Percentiles rank a stretch among this genome's conserved stretches.
phyloP scores from a whole-genome alignment of 2,888 invertebrate species.

The Eledone cirrhosa region DNA sequence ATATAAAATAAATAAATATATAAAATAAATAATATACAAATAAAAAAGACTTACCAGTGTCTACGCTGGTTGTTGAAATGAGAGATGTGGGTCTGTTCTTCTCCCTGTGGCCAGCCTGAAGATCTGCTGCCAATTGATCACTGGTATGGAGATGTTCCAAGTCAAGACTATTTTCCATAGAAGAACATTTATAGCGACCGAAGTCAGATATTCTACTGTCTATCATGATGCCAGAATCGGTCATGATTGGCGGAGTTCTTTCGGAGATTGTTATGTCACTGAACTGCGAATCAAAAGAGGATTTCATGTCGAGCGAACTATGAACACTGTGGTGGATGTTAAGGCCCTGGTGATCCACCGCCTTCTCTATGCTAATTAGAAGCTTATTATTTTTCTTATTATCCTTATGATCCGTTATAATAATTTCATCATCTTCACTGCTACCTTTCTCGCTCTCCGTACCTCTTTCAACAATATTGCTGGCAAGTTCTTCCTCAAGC shows the following conservation, averaged over 20 bases:
- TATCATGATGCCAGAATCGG: slow-evolving; percentile 23
- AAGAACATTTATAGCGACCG: neutral
- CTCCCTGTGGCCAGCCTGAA: slow-evolving; percentile 50
- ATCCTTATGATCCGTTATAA: no score
- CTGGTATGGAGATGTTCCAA: slow-evolving; percentile 33
- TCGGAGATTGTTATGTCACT: neutral
- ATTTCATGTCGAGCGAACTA: neutral
- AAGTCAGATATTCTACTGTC: neutral
- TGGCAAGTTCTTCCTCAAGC: neutral
- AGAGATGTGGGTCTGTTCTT: slow-evolving; percentile 62
- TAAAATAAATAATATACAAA: no score
- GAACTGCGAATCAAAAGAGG: neutral
- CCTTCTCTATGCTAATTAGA: neutral
- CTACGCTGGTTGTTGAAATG: slow-evolving; percentile 76
- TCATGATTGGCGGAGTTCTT: neutral
- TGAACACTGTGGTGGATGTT: neutral
- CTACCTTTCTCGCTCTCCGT: neutral
- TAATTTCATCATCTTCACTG: neutral
- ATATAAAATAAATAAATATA: no score
- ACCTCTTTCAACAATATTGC: neutral
- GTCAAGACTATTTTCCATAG: neutral
- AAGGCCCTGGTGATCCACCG: neutral
- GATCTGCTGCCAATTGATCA: slow-evolving; percentile 46
- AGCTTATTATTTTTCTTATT: no score
- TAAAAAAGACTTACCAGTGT: slow-evolving; percentile 76